Evolutionary conservation across 1,140 invertebrate species (phyloP).

Genomic region (Drosophila albomicans): DNA sequence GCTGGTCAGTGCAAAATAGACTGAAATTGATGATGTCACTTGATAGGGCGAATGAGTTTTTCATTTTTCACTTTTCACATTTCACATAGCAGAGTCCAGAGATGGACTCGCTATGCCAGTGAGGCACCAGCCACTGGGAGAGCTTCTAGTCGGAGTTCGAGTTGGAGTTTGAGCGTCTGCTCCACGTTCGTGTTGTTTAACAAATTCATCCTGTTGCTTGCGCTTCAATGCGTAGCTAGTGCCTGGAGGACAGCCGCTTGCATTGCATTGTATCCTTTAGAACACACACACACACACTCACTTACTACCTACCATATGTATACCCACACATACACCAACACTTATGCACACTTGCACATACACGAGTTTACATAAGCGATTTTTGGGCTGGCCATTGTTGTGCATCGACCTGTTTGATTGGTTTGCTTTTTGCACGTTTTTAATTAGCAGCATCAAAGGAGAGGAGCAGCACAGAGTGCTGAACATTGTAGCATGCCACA

Average conservation of each 20-base stretch:
- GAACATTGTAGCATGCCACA: background rate
- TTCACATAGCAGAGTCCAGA: conserved; percentile 1
- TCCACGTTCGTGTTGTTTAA: conserved; percentile 71
- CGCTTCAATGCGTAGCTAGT: conserved; percentile 71
- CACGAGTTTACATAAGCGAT: conserved; percentile 29
- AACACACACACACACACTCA: background rate
- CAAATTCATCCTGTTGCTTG: conserved; percentile 82
- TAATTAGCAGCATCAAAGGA: conserved; percentile 62
- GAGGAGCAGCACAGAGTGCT: background rate
- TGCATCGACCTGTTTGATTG: conserved; percentile 82
- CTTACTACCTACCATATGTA: background rate
- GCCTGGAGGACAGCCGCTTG: conserved; percentile 52
- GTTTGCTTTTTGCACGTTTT: conserved; percentile 81
- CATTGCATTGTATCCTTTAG: conserved; percentile 50
- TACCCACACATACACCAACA: conserved; percentile 8
- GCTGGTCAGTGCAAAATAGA: conserved; percentile 71
- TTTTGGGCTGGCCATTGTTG: conserved; percentile 65
- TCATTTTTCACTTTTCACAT: conserved; percentile 79
- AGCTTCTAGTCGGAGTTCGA: background rate
- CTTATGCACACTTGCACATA: conserved; percentile 1
- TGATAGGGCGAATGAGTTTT: conserved; percentile 84
- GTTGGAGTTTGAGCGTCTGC: background rate
- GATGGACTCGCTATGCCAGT: background rate
- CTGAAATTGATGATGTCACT: conserved; percentile 84
- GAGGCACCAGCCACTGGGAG: background rate